Evolutionary conservation across 2,113 vertebrate genomes (phyloP).

Genomic region (Gnathonemus longibarbis): DNA sequence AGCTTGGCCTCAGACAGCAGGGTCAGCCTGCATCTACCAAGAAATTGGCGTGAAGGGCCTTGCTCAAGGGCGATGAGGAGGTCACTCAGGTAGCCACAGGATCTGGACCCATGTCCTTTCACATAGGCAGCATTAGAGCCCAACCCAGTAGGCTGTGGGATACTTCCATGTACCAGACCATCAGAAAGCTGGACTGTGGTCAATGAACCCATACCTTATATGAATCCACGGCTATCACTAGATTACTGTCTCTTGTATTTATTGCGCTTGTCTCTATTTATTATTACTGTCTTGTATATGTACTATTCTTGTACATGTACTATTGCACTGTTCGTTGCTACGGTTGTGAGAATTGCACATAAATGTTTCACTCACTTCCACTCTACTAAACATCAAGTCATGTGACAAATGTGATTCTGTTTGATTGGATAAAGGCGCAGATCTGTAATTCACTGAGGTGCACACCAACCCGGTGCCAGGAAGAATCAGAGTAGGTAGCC

Average conservation of each 20-base stretch:
- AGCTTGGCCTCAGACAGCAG: neutral
- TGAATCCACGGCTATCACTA: neutral
- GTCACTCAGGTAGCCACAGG: neutral
- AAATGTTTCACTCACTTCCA: neutral
- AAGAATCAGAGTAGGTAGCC: neutral
- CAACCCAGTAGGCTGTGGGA: neutral
- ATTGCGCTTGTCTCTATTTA: neutral
- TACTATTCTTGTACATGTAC: neutral
- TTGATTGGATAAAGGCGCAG: neutral
- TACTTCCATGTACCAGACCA: neutral
- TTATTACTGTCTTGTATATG: neutral
- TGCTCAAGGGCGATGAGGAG: neutral
- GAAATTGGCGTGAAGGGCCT: neutral
- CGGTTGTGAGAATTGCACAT: neutral
- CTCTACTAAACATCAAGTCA: neutral
- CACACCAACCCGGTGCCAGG: neutral
- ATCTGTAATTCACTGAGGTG: neutral
- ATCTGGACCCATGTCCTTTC: neutral
- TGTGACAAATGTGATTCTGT: neutral
- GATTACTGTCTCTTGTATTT: neutral
- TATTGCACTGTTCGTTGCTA: neutral
- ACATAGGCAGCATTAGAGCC: neutral
- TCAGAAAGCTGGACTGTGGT: neutral
- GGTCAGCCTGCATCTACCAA: neutral
- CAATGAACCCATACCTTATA: neutral